These are phyloP conservation scores for Silurus lanzhouensis DNA, from an alignment of 2,797 vertebrate species.

Conservation along the genomic window DNA sequence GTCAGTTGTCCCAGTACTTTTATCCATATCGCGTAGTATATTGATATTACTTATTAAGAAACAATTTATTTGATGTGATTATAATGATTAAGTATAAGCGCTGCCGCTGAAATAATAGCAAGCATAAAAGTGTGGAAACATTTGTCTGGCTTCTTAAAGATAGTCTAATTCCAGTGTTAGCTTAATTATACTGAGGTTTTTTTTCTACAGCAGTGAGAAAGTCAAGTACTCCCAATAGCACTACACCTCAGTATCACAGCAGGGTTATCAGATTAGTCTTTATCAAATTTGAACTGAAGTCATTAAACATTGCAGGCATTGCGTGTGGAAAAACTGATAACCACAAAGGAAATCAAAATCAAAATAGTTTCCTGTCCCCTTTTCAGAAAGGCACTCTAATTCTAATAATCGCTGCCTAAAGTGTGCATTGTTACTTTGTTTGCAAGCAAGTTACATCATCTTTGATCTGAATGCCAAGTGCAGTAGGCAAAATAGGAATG, in stretches of 20 bases:
- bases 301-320: slow-evolving; percentile 67
- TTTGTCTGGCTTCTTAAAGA: slow-evolving; percentile 37
- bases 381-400: slow-evolving; percentile 70
- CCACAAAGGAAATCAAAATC: slow-evolving; percentile 74
- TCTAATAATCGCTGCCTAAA: slow-evolving; percentile 73
- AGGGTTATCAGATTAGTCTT: slow-evolving; percentile 69
- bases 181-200: slow-evolving; percentile 19
- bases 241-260: slow-evolving; percentile 62
- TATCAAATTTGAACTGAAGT: slow-evolving; percentile 72
- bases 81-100: neutral
- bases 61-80: neutral
- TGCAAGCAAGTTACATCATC: slow-evolving; percentile 61
- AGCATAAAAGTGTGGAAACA: slow-evolving; percentile 8
- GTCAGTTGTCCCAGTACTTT: too few relatives aligned
- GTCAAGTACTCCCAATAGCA: slow-evolving; percentile 62
- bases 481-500: slow-evolving; percentile 60
- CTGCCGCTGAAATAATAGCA: neutral
- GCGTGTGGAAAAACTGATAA: slow-evolving; percentile 63
- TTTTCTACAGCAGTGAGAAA: slow-evolving; percentile 52
- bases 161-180: slow-evolving; percentile 14
- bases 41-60: neutral
- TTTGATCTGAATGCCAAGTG: slow-evolving; percentile 62
- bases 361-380: slow-evolving; percentile 65
- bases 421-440: slow-evolving; percentile 66
- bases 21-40: neutral